phyloP scores from a whole-genome alignment of 2,888 invertebrate species.

The Lasius fuliginosus region DNA sequence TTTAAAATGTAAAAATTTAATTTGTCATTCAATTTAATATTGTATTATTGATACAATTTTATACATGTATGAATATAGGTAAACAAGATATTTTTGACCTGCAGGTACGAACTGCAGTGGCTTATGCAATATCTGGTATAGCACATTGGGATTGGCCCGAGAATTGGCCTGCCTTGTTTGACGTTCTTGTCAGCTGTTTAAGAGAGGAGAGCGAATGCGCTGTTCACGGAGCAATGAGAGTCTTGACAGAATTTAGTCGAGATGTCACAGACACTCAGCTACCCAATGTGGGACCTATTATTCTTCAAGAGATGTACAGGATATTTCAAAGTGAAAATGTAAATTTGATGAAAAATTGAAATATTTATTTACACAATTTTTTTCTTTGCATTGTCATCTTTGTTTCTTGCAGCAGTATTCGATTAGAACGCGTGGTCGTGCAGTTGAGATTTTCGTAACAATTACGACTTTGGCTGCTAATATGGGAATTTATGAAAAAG shows the following conservation, averaged over 20 bases:
- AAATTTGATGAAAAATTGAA: constrained; percentile 65
- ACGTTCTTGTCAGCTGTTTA: constrained; percentile 89
- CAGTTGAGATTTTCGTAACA: constrained; percentile 90
- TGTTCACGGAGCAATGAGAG: constrained; percentile 91
- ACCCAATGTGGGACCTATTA: constrained; percentile 90
- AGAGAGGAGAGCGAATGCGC: constrained; percentile 88
- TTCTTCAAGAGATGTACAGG: constrained; percentile 90
- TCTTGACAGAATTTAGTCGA: constrained; percentile 90
- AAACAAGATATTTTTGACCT: background rate
- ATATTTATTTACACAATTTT: background rate
- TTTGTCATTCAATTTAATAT: background rate
- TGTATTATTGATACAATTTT: background rate
- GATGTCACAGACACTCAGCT: constrained; percentile 90
- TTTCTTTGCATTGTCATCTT: background rate
- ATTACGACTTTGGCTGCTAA: constrained; percentile 88
- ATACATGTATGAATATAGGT: background rate
- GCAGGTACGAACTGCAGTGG: constrained; percentile 89
- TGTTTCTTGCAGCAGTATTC: constrained; percentile 85
- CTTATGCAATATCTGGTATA: constrained; percentile 91
- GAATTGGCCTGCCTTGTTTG: constrained; percentile 90
- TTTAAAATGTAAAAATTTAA: constrained; percentile 1
- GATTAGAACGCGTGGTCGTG: constrained; percentile 89
- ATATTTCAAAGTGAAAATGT: constrained; percentile 89
- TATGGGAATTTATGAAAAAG: constrained; percentile 87
- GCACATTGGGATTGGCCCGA: constrained; percentile 92